These are phyloP conservation scores for Trichopria drosophilae DNA, from an alignment of 2,888 invertebrate genomes.

Conservation along the genomic window DNA sequence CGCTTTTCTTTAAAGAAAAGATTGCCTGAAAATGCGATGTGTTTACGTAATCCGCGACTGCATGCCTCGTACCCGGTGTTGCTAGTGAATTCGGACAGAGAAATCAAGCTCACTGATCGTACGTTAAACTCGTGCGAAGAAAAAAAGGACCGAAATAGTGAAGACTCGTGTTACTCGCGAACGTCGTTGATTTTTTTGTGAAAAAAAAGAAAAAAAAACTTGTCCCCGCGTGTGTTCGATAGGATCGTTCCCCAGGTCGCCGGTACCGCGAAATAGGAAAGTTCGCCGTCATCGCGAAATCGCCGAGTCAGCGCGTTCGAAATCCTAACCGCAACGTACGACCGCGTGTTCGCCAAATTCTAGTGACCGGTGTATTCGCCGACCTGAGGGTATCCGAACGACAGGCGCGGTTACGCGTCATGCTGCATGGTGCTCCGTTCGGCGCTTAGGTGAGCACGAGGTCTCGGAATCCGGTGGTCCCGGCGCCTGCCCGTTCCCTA, in stretches of 20 bases:
- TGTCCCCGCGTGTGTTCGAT: too few relatives aligned
- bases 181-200: too few relatives aligned
- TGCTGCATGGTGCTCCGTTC: too few relatives aligned
- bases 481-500: too few relatives aligned
- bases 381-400: too few relatives aligned
- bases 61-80: slow-evolving; percentile 35
- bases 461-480: too few relatives aligned
- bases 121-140: slow-evolving; percentile 22
- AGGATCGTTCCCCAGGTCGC: too few relatives aligned
- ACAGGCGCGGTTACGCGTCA: too few relatives aligned
- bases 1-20: slow-evolving; percentile 40
- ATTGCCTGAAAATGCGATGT: slow-evolving; percentile 46
- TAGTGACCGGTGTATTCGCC: too few relatives aligned
- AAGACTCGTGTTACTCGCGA: slow-evolving; percentile 27
- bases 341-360: slow-evolving; percentile 11
- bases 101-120: slow-evolving; percentile 24
- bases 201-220: too few relatives aligned
- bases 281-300: too few relatives aligned
- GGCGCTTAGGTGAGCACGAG: too few relatives aligned
- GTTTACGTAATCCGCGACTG: slow-evolving; percentile 52
- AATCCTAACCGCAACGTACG: slow-evolving; percentile 14
- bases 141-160: slow-evolving; percentile 27
- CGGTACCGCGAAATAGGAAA: slow-evolving; percentile 1
- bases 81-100: slow-evolving; percentile 21
- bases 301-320: slow-evolving; percentile 48